Evolutionary conservation across 2,113 vertebrate genomes (phyloP).

Genomic region (Dicrurus megarhynchus): DNA sequence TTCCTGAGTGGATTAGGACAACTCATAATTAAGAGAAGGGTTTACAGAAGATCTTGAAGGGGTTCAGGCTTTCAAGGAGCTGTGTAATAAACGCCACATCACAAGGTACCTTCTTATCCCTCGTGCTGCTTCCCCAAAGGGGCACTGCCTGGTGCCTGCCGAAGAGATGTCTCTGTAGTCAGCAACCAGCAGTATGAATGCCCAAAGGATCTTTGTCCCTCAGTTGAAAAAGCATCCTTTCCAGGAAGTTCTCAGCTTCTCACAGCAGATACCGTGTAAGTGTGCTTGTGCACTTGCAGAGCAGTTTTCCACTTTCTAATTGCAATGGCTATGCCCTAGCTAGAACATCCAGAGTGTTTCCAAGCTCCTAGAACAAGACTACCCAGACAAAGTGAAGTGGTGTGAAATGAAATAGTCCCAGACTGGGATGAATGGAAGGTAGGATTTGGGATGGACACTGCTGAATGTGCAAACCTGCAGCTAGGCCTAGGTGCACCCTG

Average conservation of each 20-base stretch:
- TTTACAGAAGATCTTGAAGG: not conserved
- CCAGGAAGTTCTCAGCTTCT: not conserved
- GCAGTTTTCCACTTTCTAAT: not conserved
- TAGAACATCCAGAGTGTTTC: not conserved
- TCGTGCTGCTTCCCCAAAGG: rapidly evolving
- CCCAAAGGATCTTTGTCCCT: not conserved
- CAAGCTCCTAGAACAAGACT: not conserved
- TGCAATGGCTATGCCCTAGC: not conserved
- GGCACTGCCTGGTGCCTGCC: not conserved
- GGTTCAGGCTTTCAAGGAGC: not conserved
- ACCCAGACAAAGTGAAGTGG: not conserved
- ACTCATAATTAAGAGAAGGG: not conserved
- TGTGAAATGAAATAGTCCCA: not conserved
- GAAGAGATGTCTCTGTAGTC: not conserved
- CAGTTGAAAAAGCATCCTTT: not conserved
- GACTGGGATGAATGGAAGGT: not conserved
- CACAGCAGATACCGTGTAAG: not conserved
- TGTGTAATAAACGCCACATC: not conserved
- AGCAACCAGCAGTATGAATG: not conserved
- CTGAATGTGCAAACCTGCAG: not conserved
- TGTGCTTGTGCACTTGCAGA: not conserved
- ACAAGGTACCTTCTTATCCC: not conserved
- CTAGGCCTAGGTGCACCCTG: not conserved
- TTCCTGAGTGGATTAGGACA: not conserved
- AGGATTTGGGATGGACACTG: not conserved